Evolutionary conservation across 2,113 vertebrate genomes (phyloP).

Genomic region (Hystrix cristata): DNA sequence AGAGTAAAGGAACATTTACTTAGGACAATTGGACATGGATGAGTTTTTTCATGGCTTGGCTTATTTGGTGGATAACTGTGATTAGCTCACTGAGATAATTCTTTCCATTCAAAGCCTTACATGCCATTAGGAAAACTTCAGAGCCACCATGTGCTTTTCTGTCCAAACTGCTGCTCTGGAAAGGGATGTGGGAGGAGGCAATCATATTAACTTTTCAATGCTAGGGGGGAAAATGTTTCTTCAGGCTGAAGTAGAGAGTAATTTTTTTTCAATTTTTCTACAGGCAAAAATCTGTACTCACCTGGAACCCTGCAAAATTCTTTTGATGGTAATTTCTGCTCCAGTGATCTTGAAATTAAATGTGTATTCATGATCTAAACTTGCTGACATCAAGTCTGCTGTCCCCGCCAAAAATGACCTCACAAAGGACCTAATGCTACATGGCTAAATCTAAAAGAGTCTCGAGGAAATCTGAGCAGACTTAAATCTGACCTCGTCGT

Average conservation of each 20-base stretch:
- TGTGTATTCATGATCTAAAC: constrained; percentile 47
- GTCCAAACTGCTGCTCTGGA: background rate
- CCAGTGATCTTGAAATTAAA: constrained; percentile 68
- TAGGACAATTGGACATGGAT: constrained; percentile 4
- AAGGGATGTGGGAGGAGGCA: background rate
- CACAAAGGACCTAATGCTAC: constrained; percentile 58
- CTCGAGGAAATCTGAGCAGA: background rate
- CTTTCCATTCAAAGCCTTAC: constrained; percentile 56
- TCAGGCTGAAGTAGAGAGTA: background rate
- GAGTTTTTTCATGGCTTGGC: constrained; percentile 29
- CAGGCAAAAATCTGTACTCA: constrained; percentile 49
- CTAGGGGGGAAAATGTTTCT: background rate
- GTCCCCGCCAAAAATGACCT: constrained; percentile 75
- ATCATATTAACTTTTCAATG: background rate
- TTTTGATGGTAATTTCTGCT: constrained; percentile 72
- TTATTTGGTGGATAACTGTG: constrained; percentile 34
- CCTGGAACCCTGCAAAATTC: constrained; percentile 50
- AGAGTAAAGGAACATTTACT: background rate
- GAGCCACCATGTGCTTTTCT: background rate
- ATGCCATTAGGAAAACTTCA: background rate
- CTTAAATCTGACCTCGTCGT: constrained; percentile 5
- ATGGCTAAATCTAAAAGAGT: constrained; percentile 15
- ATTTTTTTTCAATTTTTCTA: background rate
- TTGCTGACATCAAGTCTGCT: constrained; percentile 59
- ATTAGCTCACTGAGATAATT: constrained; percentile 54